phyloP scores from a whole-genome alignment of 2,888 invertebrate genomes.

The Andricus curvator region DNA sequence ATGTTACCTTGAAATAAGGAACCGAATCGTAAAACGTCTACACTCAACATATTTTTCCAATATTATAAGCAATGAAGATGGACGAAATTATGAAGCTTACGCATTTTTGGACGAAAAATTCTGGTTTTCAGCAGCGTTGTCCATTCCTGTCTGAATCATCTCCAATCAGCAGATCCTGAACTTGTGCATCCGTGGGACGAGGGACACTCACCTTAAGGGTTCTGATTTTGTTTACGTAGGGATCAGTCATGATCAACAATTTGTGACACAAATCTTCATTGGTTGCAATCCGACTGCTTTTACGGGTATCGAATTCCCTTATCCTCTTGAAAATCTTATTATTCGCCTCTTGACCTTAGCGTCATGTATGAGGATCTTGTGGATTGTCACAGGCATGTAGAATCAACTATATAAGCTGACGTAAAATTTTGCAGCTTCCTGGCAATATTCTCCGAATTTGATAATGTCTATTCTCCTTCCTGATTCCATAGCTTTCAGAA shows the following conservation, averaged over 20 bases:
- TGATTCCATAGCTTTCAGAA: no score
- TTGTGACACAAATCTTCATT: not conserved
- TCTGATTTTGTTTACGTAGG: not conserved
- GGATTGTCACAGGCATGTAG: not conserved
- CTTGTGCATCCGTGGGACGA: not conserved
- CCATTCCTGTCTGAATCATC: not conserved
- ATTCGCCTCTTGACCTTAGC: not conserved
- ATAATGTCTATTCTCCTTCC: no score
- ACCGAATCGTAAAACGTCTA: no score
- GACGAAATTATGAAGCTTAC: not conserved
- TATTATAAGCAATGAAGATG: not conserved
- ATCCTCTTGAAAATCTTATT: not conserved
- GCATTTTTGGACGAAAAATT: not conserved
- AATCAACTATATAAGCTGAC: not conserved
- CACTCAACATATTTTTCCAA: no score
- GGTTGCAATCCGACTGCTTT: not conserved
- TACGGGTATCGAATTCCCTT: not conserved
- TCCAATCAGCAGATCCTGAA: not conserved
- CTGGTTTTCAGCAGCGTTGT: not conserved
- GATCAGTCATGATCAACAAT: not conserved
- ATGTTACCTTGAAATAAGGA: no score
- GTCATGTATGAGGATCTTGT: not conserved
- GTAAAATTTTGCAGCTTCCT: not conserved
- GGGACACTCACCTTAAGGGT: not conserved
- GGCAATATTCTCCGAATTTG: no score